A percentile compares a stretch with the other conserved stretches of the same genome.
These are phyloP conservation scores for Megathymus violae DNA, from an alignment of 1,140 invertebrate species.

Conservation along the genomic window DNA sequence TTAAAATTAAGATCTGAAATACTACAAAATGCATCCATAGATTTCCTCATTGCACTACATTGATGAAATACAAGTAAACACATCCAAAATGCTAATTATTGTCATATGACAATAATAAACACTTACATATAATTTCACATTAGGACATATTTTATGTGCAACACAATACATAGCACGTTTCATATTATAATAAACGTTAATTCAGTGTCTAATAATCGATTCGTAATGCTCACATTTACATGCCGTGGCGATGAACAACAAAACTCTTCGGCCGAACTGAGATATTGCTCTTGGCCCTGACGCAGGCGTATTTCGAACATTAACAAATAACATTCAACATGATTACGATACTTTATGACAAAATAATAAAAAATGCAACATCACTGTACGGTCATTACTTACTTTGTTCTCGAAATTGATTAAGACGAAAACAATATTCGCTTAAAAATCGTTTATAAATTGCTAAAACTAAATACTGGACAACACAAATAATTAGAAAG, in stretches of 20 bases:
- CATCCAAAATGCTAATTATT: slow-evolving; percentile 10
- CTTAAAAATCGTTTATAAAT: not conserved
- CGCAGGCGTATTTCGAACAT: not conserved
- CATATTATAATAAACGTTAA: too few species aligned
- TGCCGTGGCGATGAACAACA: too few species aligned
- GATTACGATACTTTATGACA: slow-evolving; percentile 12
- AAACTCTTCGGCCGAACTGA: not conserved
- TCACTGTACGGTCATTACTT: not conserved
- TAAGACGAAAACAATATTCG: not conserved
- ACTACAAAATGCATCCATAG: slow-evolving; percentile 19
- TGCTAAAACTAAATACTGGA: too few species aligned
- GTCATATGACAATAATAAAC: not conserved
- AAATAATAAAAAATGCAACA: slow-evolving; percentile 18
- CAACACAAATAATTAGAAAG: too few species aligned
- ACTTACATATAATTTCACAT: not conserved
- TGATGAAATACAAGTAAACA: slow-evolving; percentile 3
- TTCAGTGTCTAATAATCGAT: too few species aligned
- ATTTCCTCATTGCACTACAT: not conserved
- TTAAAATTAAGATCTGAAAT: slow-evolving; percentile 26
- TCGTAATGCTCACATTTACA: too few species aligned
- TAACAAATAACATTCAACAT: slow-evolving; percentile 12
- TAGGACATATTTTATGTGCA: not conserved
- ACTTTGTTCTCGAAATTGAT: slow-evolving; percentile 6
- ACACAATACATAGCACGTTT: too few species aligned
- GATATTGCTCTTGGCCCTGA: not conserved